These are phyloP conservation scores for Columba guinea DNA, from an alignment of 2,797 vertebrate species.

Conservation along the genomic window DNA sequence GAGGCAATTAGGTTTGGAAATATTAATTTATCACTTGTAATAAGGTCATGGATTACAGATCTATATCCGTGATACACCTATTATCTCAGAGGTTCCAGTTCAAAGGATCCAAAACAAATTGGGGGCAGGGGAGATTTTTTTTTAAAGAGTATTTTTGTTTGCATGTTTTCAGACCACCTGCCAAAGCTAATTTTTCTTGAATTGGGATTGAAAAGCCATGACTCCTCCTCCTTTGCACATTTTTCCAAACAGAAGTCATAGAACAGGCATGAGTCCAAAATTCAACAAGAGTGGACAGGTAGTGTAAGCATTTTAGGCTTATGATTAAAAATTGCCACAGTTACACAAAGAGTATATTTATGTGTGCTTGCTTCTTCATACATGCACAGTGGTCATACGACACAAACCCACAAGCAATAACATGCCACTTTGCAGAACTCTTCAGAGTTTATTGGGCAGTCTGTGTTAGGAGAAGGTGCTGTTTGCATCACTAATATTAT, in stretches of 20 bases:
- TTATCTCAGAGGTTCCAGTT: constrained; percentile 55
- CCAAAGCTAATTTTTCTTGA: background rate
- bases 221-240: background rate
- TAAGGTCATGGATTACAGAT: constrained; percentile 65
- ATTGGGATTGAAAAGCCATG: background rate
- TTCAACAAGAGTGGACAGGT: background rate
- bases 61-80: constrained; percentile 48
- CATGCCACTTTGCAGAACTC: background rate
- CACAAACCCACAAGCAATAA: background rate
- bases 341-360: background rate
- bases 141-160: background rate
- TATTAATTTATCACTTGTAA: constrained; percentile 71
- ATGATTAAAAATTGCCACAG: background rate
- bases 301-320: background rate
- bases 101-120: constrained; percentile 4
- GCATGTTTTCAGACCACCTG: background rate
- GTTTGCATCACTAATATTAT: background rate
- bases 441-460: background rate
- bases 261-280: background rate
- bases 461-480: background rate
- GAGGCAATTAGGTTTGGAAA: constrained; percentile 73
- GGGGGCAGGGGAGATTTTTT: background rate
- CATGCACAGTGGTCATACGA: background rate
- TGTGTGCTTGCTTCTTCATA: background rate
- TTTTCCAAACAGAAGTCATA: background rate